Percentiles rank a stretch among this genome's conserved stretches.
phyloP scores from a whole-genome alignment of 2,113 vertebrate genomes.

The Pterocles burchelli region DNA sequence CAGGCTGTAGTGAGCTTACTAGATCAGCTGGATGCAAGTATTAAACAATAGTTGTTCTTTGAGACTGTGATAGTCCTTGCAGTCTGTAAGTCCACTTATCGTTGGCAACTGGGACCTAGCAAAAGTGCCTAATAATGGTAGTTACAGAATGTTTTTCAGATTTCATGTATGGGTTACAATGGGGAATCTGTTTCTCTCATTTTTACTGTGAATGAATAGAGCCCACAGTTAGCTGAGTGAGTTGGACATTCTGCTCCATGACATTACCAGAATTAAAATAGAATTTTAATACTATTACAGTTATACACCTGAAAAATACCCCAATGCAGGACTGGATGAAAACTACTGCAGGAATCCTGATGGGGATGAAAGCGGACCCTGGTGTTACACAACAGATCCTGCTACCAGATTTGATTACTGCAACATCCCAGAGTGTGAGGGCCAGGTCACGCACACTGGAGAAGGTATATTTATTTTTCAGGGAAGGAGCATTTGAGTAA shows the following conservation, averaged over 20 bases:
- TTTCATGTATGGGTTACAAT: background rate
- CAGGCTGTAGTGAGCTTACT: background rate
- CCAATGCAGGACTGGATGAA: constrained; percentile 74
- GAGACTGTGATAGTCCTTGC: background rate
- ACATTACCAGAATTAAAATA: background rate
- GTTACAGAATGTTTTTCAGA: background rate
- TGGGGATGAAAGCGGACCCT: constrained; percentile 80
- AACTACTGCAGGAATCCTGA: constrained; percentile 96
- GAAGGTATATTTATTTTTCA: constrained; percentile 11
- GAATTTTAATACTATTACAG: constrained; percentile 54
- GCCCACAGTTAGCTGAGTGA: background rate
- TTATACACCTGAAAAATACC: constrained; percentile 35
- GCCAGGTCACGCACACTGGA: background rate
- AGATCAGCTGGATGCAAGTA: background rate
- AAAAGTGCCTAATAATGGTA: background rate
- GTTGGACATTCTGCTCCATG: background rate
- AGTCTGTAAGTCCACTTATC: background rate
- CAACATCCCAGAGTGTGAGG: constrained; percentile 82
- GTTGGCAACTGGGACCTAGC: background rate
- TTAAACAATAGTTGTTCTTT: background rate
- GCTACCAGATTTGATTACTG: constrained; percentile 86
- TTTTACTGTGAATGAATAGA: background rate
- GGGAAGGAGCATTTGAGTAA: background rate
- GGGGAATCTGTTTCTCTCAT: background rate
- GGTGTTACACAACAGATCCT: constrained; percentile 92